Evolutionary conservation across 1,140 invertebrate species (phyloP), one percentile per base, ranked within the genome.

Genomic region (Trichoplusia ni): DNA sequence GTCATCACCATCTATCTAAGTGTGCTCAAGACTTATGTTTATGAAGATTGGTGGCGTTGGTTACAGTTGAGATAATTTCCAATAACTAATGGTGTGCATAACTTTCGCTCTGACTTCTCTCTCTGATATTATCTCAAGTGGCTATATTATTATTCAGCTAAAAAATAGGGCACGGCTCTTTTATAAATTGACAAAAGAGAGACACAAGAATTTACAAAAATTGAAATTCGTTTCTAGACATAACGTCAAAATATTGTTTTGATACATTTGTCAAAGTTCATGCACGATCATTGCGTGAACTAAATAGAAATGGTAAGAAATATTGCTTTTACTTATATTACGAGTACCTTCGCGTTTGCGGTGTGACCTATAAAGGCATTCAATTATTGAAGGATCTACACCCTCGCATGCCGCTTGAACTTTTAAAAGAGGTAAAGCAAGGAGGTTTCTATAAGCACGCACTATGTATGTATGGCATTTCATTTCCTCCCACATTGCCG

Each of bases 301-400:
- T n/a, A n/a, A n/a, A n/a, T n/a, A n/a, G n/a, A n/a, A n/a, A n/a
- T n/a, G n/a, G n/a, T n/a, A n/a, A n/a, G n/a, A n/a, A n/a, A n/a
- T n/a, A n/a, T n/a, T n/a, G 5, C 21, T 13, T 6, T 13, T 18
- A 31, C 14, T 31, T 13, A 14, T 13, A 49, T 49, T n/a, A n/a
- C n/a, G n/a, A 19, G 19, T 51, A 51, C 18, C 33, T 51, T 35
- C 27, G 47, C 35, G 31, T 11, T 4, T 35, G 18, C 16, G 16
- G 18, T 33, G 46, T 51, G 46, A 51, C 46, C 46, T 51, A 51
- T 19, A 51, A 51, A 46, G 33, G 46, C 29, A 51, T 51, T 33
- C 46, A 51, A 51, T 46, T 51, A 51, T 51, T 14, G 46, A 51
- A 33, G 16, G 27, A 51, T 51, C 46, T 29, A 31, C 11, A 18